A percentile compares a stretch with the other conserved stretches of the same genome.
These are phyloP conservation scores for Nymphicus hollandicus DNA, from an alignment of 2,113 vertebrate species.

Conservation along the genomic window DNA sequence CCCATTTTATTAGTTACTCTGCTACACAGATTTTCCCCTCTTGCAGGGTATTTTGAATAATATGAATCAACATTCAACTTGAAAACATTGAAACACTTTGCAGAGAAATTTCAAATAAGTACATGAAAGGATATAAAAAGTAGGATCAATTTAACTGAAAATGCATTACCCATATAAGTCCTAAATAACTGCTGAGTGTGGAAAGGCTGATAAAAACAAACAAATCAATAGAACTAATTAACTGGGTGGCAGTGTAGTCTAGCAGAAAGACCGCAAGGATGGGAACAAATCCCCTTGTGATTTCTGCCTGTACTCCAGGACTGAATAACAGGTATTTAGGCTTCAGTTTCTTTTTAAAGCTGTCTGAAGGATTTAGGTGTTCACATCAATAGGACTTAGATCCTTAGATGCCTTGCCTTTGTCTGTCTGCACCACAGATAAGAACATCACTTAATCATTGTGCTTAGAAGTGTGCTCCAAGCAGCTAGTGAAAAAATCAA, in stretches of 20 bases:
- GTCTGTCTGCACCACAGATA: background rate
- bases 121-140: background rate
- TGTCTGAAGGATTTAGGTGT: slow-evolving; percentile 39
- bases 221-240: slow-evolving; percentile 61
- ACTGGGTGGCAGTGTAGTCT: slow-evolving; percentile 7
- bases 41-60: slow-evolving; percentile 25
- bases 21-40: background rate
- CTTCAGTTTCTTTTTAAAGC: slow-evolving; percentile 29
- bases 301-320: background rate
- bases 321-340: slow-evolving; percentile 23
- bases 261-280: slow-evolving; percentile 5
- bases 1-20: slow-evolving; percentile 42
- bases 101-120: slow-evolving; percentile 22
- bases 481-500: slow-evolving; percentile 16
- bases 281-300: background rate
- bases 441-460: slow-evolving; percentile 13
- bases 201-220: slow-evolving; percentile 54
- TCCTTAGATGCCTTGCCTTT: background rate
- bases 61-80: slow-evolving; percentile 4
- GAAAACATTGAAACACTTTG: slow-evolving; percentile 18
- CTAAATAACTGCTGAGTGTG: slow-evolving; percentile 49
- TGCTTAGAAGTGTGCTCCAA: background rate
- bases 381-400: slow-evolving; percentile 31
- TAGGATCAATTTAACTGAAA: slow-evolving; percentile 47
- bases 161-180: slow-evolving; percentile 25